Conservation (phyloP, 2,113 vertebrate genomes). For the Paralichthys olivaceus region DNA sequence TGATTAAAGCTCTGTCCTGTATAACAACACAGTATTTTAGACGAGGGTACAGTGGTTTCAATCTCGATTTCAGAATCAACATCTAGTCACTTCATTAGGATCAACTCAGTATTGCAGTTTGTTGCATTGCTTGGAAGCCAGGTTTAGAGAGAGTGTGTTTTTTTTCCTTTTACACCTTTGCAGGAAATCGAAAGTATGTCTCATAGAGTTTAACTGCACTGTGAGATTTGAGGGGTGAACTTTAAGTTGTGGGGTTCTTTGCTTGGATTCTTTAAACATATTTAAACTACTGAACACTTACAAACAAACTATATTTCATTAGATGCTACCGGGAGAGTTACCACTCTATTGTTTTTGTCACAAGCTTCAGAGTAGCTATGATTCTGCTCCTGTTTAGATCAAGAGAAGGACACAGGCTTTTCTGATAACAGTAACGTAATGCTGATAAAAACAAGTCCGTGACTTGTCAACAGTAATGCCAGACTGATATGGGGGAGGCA, state of each 20-base stretch:
- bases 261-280: background rate
- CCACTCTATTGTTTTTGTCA: background rate
- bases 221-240: too few relatives aligned
- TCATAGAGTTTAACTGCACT: background rate
- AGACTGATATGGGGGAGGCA: conserved; percentile 27
- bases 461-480: conserved; percentile 21
- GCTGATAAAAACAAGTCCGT: conserved; percentile 30
- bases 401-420: conserved; percentile 30
- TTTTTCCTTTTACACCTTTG: too few relatives aligned
- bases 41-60: too few relatives aligned
- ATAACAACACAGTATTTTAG: too few relatives aligned
- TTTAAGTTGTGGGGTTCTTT: too few relatives aligned
- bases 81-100: too few relatives aligned
- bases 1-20: too few relatives aligned
- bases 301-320: background rate
- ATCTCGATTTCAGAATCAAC: too few relatives aligned
- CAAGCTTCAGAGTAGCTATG: background rate
- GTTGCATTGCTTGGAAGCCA: too few relatives aligned
- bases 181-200: background rate
- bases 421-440: conserved; percentile 24
- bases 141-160: too few relatives aligned
- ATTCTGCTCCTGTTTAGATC: conserved; percentile 39
- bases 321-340: background rate
- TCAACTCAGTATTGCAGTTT: too few relatives aligned
- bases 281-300: too few relatives aligned